Evolutionary conservation across 2,797 vertebrate species (phyloP).

Genomic region (Typhlichthys eigenmanni): DNA sequence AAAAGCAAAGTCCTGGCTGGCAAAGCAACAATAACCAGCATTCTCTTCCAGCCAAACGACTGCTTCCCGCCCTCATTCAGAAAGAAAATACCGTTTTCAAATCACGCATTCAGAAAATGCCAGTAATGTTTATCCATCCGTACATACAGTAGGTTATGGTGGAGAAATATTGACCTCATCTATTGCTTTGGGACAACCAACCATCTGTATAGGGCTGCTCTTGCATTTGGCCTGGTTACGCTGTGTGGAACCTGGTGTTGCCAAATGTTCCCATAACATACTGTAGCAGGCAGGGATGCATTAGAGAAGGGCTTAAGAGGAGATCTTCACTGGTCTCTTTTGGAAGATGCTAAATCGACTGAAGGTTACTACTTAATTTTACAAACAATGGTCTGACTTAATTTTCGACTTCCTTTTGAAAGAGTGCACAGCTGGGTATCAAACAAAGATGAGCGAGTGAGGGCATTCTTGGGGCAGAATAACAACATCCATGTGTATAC

Average conservation of each 20-base stretch:
- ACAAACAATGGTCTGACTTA: too few species aligned
- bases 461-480: too few species aligned
- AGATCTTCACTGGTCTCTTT: slow-evolving; percentile 3
- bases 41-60: slow-evolving; percentile 33
- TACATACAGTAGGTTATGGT: slow-evolving; percentile 14
- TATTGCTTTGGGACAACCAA: slow-evolving; percentile 30
- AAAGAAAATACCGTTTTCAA: slow-evolving; percentile 42
- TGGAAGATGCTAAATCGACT: neutral
- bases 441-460: too few species aligned
- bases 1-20: slow-evolving; percentile 33
- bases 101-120: slow-evolving; percentile 25
- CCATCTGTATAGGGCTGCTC: slow-evolving; percentile 36
- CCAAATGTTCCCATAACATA: slow-evolving; percentile 10
- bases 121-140: slow-evolving; percentile 49
- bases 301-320: slow-evolving; percentile 11
- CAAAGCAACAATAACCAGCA: slow-evolving; percentile 41
- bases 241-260: slow-evolving; percentile 22
- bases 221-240: slow-evolving; percentile 37
- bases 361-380: too few species aligned
- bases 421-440: too few species aligned
- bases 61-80: slow-evolving; percentile 48
- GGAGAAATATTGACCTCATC: slow-evolving; percentile 19
- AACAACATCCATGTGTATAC: too few species aligned
- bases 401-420: too few species aligned
- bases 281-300: slow-evolving; percentile 2